These are phyloP conservation scores for Seriola aureovittata DNA, from an alignment of 2,113 vertebrate genomes.

Conservation along the genomic window DNA sequence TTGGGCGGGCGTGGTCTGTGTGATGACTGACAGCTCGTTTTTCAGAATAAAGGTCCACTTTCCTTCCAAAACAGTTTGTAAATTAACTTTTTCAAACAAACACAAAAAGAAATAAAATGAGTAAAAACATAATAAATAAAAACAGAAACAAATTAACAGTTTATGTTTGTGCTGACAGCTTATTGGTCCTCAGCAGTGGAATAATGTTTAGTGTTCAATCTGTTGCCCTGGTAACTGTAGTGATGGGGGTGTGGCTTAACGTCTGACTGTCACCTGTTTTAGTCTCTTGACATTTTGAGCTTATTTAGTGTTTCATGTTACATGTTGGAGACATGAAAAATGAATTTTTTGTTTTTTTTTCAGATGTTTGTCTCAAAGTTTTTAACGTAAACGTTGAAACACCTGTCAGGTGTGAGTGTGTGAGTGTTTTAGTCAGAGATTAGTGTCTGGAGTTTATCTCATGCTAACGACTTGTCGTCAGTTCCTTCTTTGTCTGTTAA, in stretches of 20 bases:
- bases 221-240: conserved; percentile 35
- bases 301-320: background rate
- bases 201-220: conserved; percentile 6
- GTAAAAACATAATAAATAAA: conserved; percentile 55
- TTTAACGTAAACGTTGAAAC: background rate
- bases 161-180: conserved; percentile 32
- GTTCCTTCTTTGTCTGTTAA: no score
- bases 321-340: background rate
- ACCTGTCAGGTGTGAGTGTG: background rate
- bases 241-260: background rate
- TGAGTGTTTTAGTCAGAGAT: no score
- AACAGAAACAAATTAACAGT: background rate
- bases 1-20: conserved; percentile 27
- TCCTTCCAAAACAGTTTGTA: background rate
- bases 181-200: conserved; percentile 13
- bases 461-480: no score
- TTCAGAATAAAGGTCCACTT: conserved; percentile 17
- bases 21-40: background rate
- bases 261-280: background rate
- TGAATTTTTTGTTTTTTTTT: background rate
- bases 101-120: conserved; percentile 25
- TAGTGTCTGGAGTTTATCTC: no score
- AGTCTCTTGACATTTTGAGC: background rate
- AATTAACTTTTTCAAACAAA: background rate
- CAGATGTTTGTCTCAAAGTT: no score